These are phyloP conservation scores for Euwallacea similis DNA, from an alignment of 1,140 invertebrate genomes.

Conservation along the genomic window DNA sequence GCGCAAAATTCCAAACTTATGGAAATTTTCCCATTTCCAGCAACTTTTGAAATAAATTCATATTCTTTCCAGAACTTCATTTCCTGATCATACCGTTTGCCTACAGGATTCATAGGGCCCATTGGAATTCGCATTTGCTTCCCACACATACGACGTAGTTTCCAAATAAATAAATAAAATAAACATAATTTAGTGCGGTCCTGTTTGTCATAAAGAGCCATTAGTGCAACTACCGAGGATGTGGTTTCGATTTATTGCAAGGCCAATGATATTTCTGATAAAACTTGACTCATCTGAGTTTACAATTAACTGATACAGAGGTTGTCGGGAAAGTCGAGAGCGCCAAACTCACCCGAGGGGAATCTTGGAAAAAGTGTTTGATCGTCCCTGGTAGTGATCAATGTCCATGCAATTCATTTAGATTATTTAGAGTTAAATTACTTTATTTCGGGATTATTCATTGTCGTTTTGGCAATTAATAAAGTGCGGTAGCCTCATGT, in stretches of 20 bases:
- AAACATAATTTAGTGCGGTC: constrained; percentile 14
- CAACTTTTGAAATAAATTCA: too few species aligned
- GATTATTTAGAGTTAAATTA: constrained; percentile 15
- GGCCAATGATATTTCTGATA: constrained; percentile 16
- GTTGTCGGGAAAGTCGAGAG: background rate
- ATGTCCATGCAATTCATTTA: background rate
- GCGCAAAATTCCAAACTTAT: too few species aligned
- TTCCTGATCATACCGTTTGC: background rate
- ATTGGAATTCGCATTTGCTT: background rate
- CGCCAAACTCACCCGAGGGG: background rate
- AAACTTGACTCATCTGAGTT: constrained; percentile 9
- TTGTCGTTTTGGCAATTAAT: constrained; percentile 18
- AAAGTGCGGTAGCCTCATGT: constrained; percentile 18
- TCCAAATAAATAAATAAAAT: constrained; percentile 15
- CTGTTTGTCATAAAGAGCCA: constrained; percentile 7
- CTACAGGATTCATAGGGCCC: background rate
- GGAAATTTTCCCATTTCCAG: too few species aligned
- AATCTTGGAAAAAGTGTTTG: background rate
- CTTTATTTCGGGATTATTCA: constrained; percentile 24
- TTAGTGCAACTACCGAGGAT: constrained; percentile 26
- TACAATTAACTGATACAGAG: background rate
- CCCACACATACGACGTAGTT: background rate
- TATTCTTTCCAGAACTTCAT: too few species aligned
- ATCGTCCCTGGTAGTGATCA: background rate
- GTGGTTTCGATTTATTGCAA: constrained; percentile 17